A percentile compares a stretch with the other conserved stretches of the same genome.
phyloP scores from a whole-genome alignment of 2,113 vertebrate species.

The Merops nubicus region DNA sequence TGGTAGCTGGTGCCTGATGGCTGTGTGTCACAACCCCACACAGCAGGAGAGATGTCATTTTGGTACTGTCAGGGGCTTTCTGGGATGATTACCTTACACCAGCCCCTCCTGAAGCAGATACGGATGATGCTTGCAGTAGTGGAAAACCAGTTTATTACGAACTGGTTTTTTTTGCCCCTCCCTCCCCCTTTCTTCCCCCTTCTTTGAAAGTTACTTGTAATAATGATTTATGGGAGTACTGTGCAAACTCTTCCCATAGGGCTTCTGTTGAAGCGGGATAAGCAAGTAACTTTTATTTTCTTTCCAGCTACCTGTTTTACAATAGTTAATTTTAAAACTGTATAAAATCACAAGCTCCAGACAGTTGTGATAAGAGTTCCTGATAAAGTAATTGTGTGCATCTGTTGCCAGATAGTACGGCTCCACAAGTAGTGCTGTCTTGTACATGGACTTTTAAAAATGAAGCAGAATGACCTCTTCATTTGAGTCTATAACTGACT shows the following conservation, averaged over 20 bases:
- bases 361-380: background rate
- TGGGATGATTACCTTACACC: background rate
- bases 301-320: background rate
- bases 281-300: background rate
- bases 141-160: background rate
- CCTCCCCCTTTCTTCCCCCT: background rate
- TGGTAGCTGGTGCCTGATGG: rapidly evolving
- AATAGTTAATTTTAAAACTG: background rate
- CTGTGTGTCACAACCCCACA: rapidly evolving
- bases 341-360: background rate
- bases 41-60: background rate
- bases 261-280: background rate
- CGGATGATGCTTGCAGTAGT: background rate
- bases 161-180: background rate
- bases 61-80: rapidly evolving
- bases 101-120: background rate
- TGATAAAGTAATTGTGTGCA: background rate
- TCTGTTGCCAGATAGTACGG: constrained; percentile 15
- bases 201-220: background rate
- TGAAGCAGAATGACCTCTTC: background rate
- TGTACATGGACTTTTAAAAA: background rate
- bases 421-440: background rate
- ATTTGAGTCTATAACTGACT: background rate
- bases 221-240: background rate
- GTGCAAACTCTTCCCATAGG: background rate